Conservation (phyloP, 2,797 vertebrate species). For the Florisuga fusca region DNA sequence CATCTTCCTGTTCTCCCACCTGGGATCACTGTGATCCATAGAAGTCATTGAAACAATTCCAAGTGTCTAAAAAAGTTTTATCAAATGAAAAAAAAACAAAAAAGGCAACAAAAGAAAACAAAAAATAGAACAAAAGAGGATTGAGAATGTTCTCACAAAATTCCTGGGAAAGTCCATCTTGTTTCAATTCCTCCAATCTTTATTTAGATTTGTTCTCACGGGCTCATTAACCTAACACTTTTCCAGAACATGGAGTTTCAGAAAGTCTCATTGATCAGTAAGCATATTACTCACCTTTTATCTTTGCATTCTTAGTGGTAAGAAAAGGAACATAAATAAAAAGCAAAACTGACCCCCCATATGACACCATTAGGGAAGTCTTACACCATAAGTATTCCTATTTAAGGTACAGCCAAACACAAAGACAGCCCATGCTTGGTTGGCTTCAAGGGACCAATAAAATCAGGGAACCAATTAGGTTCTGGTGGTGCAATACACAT, state of each 20-base stretch:
- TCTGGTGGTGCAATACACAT: neutral
- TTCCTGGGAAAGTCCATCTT: neutral
- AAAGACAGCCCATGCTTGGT: fast-evolving
- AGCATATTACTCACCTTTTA: neutral
- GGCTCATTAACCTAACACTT: constrained; percentile 19
- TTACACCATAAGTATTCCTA: neutral
- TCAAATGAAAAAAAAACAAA: neutral
- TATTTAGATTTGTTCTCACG: neutral
- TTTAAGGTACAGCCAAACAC: neutral
- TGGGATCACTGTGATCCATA: neutral
- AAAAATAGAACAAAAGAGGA: neutral
- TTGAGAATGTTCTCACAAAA: neutral
- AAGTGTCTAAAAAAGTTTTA: neutral
- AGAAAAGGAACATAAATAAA: constrained; percentile 21
- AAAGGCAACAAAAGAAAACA: too few species aligned
- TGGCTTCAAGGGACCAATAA: neutral
- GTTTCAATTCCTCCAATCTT: constrained; percentile 6
- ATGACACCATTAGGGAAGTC: neutral
- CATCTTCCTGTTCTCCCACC: neutral
- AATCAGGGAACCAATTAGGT: neutral
- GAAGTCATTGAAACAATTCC: neutral
- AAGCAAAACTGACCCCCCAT: neutral
- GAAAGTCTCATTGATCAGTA: neutral
- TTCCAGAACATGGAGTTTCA: neutral
- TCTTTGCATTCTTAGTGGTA: neutral